Base-by-base conservation (phyloP, 2,113 vertebrate species). In the Oceanodroma tethys region DNA sequence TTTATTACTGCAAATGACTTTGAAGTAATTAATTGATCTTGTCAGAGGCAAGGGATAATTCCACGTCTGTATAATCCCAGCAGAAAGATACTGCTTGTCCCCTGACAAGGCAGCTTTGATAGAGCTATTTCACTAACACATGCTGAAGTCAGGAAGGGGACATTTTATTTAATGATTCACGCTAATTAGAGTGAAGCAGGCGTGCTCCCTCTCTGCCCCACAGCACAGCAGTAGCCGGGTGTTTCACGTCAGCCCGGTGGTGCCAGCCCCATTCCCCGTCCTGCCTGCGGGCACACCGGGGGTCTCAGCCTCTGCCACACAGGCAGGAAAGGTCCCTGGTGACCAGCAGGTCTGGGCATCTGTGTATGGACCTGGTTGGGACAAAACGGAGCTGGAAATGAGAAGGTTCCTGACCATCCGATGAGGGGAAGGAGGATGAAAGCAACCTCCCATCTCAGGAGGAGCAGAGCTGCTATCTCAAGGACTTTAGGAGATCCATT, bases 11-110 rank as follows among this genome's bases (percentile, higher is more conserved):
- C 87, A 79, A 91, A 95, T 36, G 74, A 65, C 93, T 93, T 68
- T 50, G 84, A 50, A 70, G 93, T 95, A 88, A 91, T 96, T 95
- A 93, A 95, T 93, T 91, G 91, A 45, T 88, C 80, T 86, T 88
- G 90, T 96, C 83, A 81, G 67, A 88, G 74, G 83, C 90, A 50
- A 78, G 79, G 79, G 87, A 88, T 91, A 72, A 93, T 91, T 88
- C 84, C 90, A 70, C 7, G 18, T 68, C 86, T 73, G 42, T 62
- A 40, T 84, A 85, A 76, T 91, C 86, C 86, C 95, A 79, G 87
- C 80, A 88, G 87, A 81, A 93, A 32, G 74, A 85, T 81, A 48
- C 45, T 81, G 60, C 86, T 70, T 50, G 90, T 93, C 90, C 71
- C 83, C 86, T 94, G 95, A 75, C 73, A 62, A 94, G 90, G 68